phyloP scores from a whole-genome alignment of 2,888 invertebrate species.

The Alcis repandata region DNA sequence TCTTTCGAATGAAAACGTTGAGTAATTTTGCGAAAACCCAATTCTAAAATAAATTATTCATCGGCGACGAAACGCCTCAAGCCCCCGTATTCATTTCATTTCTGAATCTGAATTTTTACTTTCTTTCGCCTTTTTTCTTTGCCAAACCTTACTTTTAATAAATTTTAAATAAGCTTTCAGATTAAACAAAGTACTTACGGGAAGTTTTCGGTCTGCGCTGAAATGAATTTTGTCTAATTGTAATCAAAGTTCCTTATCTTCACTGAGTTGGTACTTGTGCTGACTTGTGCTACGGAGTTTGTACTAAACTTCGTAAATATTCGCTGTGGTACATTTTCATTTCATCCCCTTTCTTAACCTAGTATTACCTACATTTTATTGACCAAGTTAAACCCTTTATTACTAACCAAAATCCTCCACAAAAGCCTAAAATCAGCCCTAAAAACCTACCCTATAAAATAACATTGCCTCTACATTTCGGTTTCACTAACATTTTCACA shows the following conservation, averaged over 20 bases:
- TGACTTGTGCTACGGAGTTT: background rate
- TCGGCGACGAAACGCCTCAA: constrained; percentile 84
- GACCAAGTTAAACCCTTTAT: background rate
- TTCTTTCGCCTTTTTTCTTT: constrained; percentile 73
- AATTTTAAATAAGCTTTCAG: constrained; percentile 82
- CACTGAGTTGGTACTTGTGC: background rate
- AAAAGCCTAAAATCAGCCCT: constrained; percentile 6
- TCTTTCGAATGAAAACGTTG: constrained; percentile 79
- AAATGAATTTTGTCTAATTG: constrained; percentile 51
- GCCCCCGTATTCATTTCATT: constrained; percentile 85
- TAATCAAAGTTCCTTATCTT: constrained; percentile 40
- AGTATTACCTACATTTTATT: background rate
- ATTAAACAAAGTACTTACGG: constrained; percentile 69
- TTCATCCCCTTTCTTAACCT: background rate
- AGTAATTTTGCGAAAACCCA: constrained; percentile 84
- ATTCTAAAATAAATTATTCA: constrained; percentile 86
- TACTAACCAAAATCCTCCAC: constrained; percentile 19
- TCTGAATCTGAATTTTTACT: constrained; percentile 83
- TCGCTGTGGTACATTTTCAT: background rate
- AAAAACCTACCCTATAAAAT: constrained; percentile 27
- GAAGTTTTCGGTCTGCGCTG: constrained; percentile 52
- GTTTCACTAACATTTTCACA: constrained; percentile 45
- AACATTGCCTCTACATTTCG: constrained; percentile 30
- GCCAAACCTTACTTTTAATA: constrained; percentile 80
- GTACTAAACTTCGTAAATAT: background rate